Base-by-base conservation (phyloP, 2,888 invertebrate species). In the Liposcelis brunnea region DNA sequence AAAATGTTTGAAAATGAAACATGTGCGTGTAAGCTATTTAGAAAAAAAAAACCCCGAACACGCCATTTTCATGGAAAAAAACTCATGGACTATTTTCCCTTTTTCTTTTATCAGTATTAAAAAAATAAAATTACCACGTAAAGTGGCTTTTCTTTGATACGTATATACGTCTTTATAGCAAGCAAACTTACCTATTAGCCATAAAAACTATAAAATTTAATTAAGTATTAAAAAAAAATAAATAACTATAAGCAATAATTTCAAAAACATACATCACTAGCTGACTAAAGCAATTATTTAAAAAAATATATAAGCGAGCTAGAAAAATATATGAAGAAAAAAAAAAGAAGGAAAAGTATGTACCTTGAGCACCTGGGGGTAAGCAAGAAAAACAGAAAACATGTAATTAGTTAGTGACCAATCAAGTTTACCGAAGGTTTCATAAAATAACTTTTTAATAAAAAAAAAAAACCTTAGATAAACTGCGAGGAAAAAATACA, bases 361-460 rank as follows among this genome's bases (percentile, higher is more conserved):
- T 50, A 70, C 70, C 70, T 70, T 70, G 65, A 70, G 70, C 68
- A 70, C 70, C 70, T 70, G 68, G 66, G 58, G 67, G 65, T 69
- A 69, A 69, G 68, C 66, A 62, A 63, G 58, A 54, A 59, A 57
- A 48, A 49, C 55, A 52, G 48, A 53, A 55, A 56, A 51, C 48
- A 53, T 26, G 26, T 26, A 26, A 26, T 26, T 26, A 26, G 26
- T 26, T 26, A 26, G 26, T 26, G 26, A 26, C 26, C 26, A 26
- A 26, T 26, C 26, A 26, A 26, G 26, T 26, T 26, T 26, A 26
- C 26, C 26, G 8, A 26, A 26, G 26, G 26, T 26, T 26, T 26
- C 26, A 6, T 26, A 6, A 6, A 26, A 6, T 26, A 26, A 6
- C 4, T 26, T 26, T 26, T 26, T 6, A 6, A 6, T 8, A 49